Percentiles rank a stretch among this genome's conserved stretches.
Evolutionary conservation across 2,888 invertebrate species (phyloP).

Genomic region (Hylaea fasciaria): DNA sequence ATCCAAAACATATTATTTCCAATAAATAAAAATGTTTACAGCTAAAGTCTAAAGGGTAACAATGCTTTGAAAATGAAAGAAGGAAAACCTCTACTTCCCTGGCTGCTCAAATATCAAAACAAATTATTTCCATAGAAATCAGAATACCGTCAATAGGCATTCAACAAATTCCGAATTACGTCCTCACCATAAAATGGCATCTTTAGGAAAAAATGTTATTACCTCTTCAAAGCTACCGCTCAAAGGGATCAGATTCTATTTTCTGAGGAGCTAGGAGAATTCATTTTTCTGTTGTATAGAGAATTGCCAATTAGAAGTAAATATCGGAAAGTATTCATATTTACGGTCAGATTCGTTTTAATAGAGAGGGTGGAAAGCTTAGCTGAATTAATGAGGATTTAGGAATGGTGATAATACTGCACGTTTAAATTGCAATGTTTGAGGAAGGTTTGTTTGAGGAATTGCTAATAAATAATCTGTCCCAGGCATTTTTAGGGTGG

Average conservation of each 20-base stretch:
- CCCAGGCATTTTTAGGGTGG: no score
- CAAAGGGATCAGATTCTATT: conserved; percentile 14
- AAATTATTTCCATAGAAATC: neutral
- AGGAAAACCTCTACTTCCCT: no score
- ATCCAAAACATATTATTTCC: no score
- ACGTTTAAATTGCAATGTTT: no score
- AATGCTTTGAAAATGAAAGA: no score
- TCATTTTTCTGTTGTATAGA: conserved; percentile 10
- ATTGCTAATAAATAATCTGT: no score
- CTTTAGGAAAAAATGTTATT: conserved; percentile 12
- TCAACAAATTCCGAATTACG: neutral
- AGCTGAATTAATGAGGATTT: no score
- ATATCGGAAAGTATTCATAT: conserved; percentile 1
- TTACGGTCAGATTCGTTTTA: neutral
- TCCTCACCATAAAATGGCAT: conserved; percentile 6
- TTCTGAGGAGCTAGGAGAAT: conserved; percentile 9
- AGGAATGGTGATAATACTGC: no score
- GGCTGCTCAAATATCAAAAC: neutral
- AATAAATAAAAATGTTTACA: no score
- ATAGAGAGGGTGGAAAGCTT: neutral
- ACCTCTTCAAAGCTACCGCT: conserved; percentile 17
- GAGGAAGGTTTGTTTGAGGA: no score
- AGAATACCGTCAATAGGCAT: neutral
- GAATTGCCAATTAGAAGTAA: conserved; percentile 19
- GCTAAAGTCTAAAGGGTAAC: no score